phyloP scores from a whole-genome alignment of 2,797 vertebrate genomes.

The Xiphorhynchus erythropygius region DNA sequence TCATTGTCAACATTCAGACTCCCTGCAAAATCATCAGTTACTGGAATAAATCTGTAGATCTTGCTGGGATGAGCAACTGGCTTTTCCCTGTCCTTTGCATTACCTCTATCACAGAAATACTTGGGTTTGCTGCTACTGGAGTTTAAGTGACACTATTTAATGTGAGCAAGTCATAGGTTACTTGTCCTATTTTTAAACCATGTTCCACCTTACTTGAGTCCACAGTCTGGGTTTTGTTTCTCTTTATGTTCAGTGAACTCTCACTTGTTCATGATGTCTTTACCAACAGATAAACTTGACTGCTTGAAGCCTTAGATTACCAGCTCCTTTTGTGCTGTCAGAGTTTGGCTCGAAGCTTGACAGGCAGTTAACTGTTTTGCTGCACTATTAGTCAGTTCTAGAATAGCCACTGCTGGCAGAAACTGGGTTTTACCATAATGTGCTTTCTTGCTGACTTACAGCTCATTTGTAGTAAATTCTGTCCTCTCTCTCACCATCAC shows the following conservation, averaged over 20 bases:
- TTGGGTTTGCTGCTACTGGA: neutral
- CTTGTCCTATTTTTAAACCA: neutral
- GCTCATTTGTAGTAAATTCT: conserved; percentile 61
- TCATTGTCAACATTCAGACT: neutral
- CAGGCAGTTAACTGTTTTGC: conserved; percentile 30
- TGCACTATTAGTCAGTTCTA: conserved; percentile 56
- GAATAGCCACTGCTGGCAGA: conserved; percentile 33
- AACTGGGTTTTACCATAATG: conserved; percentile 16
- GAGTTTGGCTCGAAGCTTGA: neutral
- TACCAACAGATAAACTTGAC: neutral
- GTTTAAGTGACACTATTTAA: neutral
- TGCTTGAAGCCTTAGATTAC: neutral
- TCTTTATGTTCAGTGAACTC: neutral
- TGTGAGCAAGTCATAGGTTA: neutral
- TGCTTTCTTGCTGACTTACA: conserved; percentile 40
- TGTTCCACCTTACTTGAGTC: neutral
- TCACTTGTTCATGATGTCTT: neutral
- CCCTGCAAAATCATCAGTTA: neutral
- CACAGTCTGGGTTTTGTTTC: neutral
- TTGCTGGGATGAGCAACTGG: neutral
- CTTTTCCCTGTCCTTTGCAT: neutral
- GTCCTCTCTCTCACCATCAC: conserved; percentile 38
- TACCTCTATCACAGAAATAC: neutral
- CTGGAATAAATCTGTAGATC: neutral
- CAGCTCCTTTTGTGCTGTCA: neutral